A percentile compares a stretch with the other conserved stretches of the same genome.
Conservation (phyloP, 2,888 invertebrate species). For the Hypena proboscidalis region DNA sequence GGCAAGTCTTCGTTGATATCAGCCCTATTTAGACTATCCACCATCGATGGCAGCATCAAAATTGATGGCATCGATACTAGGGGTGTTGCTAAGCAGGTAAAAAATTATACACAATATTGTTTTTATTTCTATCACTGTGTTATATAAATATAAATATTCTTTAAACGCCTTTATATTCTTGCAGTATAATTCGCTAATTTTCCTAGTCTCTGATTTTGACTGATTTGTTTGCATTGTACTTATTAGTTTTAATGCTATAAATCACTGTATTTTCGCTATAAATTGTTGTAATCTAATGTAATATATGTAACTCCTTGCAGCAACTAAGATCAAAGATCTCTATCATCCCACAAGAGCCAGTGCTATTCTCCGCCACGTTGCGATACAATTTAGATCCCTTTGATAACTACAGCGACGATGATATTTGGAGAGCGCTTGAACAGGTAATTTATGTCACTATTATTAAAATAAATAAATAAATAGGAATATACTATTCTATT, state of each 20-base stretch:
- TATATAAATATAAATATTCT: too few species aligned
- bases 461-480: not conserved
- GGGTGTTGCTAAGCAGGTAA: conserved; percentile 85
- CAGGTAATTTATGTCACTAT: conserved; percentile 59
- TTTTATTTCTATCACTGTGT: too few species aligned
- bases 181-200: too few species aligned
- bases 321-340: conserved; percentile 88
- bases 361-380: conserved; percentile 88
- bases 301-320: too few species aligned
- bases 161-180: too few species aligned
- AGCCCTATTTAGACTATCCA: conserved; percentile 90
- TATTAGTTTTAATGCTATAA: too few species aligned
- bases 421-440: conserved; percentile 88
- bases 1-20: conserved; percentile 93
- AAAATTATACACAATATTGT: too few species aligned
- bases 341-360: conserved; percentile 90
- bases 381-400: conserved; percentile 91
- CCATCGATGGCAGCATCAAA: conserved; percentile 87
- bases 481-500: not conserved
- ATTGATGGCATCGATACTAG: conserved; percentile 89
- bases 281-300: too few species aligned
- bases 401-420: conserved; percentile 85
- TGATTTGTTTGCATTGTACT: too few species aligned
- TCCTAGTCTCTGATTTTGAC: too few species aligned
- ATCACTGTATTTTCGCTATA: too few species aligned